Evolutionary conservation across 2,888 invertebrate species (phyloP).

Genomic region (Pecten maximus): DNA sequence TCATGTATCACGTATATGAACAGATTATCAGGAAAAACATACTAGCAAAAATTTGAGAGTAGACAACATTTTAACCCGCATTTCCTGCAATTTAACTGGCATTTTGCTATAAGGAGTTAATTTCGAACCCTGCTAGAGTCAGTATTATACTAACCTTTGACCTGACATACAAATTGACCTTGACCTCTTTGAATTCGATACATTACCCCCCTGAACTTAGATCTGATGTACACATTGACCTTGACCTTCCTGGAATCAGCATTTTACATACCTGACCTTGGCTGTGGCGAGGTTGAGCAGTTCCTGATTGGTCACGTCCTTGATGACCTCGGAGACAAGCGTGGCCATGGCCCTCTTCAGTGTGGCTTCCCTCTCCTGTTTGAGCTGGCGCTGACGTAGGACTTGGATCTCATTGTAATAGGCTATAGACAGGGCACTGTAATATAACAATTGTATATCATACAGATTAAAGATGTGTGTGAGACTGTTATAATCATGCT

Average conservation of each 20-base stretch:
- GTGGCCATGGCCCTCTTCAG: slow-evolving; percentile 57
- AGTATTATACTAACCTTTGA: neutral
- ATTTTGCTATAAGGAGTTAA: too few species aligned
- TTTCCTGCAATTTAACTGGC: too few species aligned
- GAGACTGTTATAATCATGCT: too few species aligned
- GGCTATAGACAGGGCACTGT: slow-evolving; percentile 61
- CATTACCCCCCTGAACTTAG: too few species aligned
- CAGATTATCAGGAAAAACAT: too few species aligned
- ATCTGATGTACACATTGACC: neutral
- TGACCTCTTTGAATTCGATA: too few species aligned
- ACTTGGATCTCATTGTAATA: slow-evolving; percentile 57
- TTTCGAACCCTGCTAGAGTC: too few species aligned
- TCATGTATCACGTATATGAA: too few species aligned
- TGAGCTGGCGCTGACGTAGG: slow-evolving; percentile 51
- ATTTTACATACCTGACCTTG: slow-evolving; percentile 62
- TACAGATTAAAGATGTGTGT: neutral
- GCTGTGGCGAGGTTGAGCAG: slow-evolving; percentile 56
- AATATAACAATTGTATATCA: neutral
- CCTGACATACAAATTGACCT: too few species aligned
- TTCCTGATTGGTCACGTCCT: slow-evolving; percentile 64
- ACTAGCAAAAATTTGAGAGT: too few species aligned
- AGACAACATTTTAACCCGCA: too few species aligned
- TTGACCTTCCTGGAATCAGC: neutral
- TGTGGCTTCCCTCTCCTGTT: slow-evolving; percentile 59
- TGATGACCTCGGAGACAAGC: slow-evolving; percentile 58